These are phyloP conservation scores for Chionis minor DNA, from an alignment of 2,113 vertebrate genomes.

Conservation along the genomic window DNA sequence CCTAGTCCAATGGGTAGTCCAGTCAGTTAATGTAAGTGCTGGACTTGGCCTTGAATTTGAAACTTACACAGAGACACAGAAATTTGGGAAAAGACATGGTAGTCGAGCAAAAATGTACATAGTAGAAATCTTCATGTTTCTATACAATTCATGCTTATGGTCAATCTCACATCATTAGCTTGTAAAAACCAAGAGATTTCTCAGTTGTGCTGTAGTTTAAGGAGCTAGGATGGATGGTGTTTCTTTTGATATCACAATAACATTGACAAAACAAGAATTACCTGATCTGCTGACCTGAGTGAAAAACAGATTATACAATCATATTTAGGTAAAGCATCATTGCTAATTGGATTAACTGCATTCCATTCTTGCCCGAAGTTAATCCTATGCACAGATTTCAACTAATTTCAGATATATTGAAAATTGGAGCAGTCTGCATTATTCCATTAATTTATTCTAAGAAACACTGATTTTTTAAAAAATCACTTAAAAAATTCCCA, in stretches of 20 bases:
- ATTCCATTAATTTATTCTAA: neutral
- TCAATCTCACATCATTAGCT: neutral
- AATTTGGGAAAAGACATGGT: neutral
- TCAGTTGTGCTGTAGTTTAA: neutral
- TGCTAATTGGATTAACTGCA: neutral
- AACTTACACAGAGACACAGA: neutral
- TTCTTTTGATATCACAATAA: neutral
- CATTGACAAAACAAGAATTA: neutral
- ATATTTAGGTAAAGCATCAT: neutral
- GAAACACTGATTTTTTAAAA: neutral
- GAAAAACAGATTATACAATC: neutral
- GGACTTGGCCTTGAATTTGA: neutral
- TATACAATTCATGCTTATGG: rapidly evolving
- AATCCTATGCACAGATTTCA: neutral
- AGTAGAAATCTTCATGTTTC: neutral
- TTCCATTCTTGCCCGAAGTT: neutral
- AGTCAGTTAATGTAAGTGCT: neutral
- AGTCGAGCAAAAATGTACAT: neutral
- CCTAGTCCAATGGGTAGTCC: neutral
- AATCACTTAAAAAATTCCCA: neutral
- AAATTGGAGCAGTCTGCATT: neutral
- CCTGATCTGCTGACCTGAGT: neutral
- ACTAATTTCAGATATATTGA: neutral
- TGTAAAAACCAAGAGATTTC: neutral
- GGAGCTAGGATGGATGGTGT: neutral